Conservation (phyloP, 2,888 invertebrate genomes). For the Archips xylosteana region DNA sequence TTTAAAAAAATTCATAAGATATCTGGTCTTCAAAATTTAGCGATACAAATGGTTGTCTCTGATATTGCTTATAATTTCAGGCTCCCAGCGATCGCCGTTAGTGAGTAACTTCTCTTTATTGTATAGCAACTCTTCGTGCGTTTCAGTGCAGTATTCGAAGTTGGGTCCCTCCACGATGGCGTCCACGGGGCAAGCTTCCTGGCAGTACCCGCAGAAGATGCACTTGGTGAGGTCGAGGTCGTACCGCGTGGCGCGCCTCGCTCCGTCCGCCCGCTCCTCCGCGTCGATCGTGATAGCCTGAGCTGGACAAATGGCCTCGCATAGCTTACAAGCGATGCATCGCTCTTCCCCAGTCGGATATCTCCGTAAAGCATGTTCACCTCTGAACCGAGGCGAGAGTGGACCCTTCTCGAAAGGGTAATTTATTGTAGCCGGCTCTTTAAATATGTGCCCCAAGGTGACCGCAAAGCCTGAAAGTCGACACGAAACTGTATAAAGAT, state of each 20-base stretch:
- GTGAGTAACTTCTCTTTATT: slow-evolving; percentile 98
- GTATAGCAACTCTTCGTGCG: slow-evolving; percentile 98
- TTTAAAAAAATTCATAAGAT: background rate
- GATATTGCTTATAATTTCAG: slow-evolving; percentile 97
- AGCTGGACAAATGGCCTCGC: slow-evolving; percentile 99
- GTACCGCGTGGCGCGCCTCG: slow-evolving; percentile 97
- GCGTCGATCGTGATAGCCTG: slow-evolving; percentile 99
- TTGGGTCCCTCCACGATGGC: slow-evolving; percentile 99
- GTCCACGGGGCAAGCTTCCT: slow-evolving; percentile 99
- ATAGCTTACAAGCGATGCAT: slow-evolving; percentile 99
- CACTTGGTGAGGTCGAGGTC: slow-evolving; percentile 99
- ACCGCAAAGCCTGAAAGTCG: slow-evolving; percentile 89
- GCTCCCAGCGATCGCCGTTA: slow-evolving; percentile 99
- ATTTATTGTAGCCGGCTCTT: slow-evolving; percentile 98
- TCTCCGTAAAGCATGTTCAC: slow-evolving; percentile 98
- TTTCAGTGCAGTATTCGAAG: slow-evolving; percentile 99
- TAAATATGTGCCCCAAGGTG: slow-evolving; percentile 88
- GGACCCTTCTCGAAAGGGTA: slow-evolving; percentile 99
- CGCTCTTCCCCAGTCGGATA: slow-evolving; percentile 99
- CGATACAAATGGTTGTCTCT: slow-evolving; percentile 75
- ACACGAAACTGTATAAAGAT: slow-evolving; percentile 7
- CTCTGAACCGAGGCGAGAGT: slow-evolving; percentile 97
- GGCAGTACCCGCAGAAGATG: slow-evolving; percentile 99
- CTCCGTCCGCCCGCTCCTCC: slow-evolving; percentile 97
- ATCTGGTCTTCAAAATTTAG: slow-evolving; percentile 44